These are phyloP conservation scores for Syrphus vitripennis DNA, from an alignment of 2,888 invertebrate genomes.

Conservation along the genomic window DNA sequence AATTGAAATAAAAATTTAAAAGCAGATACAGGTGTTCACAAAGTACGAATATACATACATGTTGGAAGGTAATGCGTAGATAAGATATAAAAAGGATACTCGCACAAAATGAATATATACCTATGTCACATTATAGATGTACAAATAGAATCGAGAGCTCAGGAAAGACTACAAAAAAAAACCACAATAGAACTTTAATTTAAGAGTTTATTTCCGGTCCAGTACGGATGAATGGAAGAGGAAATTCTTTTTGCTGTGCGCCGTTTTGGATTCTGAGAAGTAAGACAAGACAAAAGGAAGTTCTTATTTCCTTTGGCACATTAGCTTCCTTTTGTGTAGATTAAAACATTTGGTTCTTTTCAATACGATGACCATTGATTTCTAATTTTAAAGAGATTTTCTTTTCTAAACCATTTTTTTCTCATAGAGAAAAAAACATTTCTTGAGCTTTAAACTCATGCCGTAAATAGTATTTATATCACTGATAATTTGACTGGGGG, in stretches of 20 bases:
- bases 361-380: not conserved
- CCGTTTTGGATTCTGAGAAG: not conserved
- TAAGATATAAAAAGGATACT: not conserved
- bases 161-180: not conserved
- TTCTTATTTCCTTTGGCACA: not conserved
- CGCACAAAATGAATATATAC: too few species aligned
- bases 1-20: constrained; percentile 31
- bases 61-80: not conserved
- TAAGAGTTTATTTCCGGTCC: constrained; percentile 6
- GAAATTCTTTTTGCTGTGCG: not conserved
- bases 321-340: not conserved
- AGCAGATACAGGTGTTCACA: not conserved
- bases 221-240: not conserved
- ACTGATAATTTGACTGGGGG: too few species aligned
- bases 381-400: not conserved
- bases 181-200: constrained; percentile 1
- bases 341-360: not conserved
- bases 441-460: too few species aligned
- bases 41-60: not conserved
- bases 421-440: not conserved
- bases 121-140: not conserved
- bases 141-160: not conserved
- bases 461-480: too few species aligned
- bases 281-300: not conserved
- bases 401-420: not conserved